Evolutionary conservation across 1,140 invertebrate genomes (phyloP).

Genomic region (Neodiprion virginianus): DNA sequence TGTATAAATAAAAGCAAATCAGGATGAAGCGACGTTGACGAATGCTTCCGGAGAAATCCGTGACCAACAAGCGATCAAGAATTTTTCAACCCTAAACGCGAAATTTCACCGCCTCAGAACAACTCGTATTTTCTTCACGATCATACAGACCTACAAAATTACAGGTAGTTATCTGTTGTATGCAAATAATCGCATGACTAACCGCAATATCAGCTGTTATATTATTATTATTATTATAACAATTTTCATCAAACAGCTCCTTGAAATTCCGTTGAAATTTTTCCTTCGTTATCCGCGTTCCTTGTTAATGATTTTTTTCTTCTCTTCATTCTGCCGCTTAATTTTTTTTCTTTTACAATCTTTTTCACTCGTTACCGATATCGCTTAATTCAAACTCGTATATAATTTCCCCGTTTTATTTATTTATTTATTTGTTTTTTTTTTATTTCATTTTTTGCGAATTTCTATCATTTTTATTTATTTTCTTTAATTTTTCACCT

Average conservation of each 20-base stretch:
- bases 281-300: too few species aligned
- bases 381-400: neutral
- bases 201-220: too few species aligned
- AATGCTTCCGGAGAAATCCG: neutral
- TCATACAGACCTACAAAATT: too few species aligned
- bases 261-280: too few species aligned
- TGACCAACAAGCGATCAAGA: neutral
- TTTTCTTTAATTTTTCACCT: neutral
- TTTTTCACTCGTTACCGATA: neutral
- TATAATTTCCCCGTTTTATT: neutral
- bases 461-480: neutral
- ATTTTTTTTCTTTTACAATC: neutral
- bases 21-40: neutral
- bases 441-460: neutral
- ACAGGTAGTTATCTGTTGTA: too few species aligned
- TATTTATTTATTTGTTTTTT: neutral
- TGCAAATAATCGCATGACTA: too few species aligned
- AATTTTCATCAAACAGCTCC: too few species aligned
- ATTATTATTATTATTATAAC: too few species aligned
- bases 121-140: too few species aligned
- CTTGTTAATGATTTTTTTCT: too few species aligned
- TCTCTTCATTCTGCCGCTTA: too few species aligned
- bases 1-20: slow-evolving; percentile 1
- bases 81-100: neutral
- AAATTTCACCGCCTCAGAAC: neutral